Base-by-base conservation (phyloP, 2,797 vertebrate species). In the Diglossa cyanea region DNA sequence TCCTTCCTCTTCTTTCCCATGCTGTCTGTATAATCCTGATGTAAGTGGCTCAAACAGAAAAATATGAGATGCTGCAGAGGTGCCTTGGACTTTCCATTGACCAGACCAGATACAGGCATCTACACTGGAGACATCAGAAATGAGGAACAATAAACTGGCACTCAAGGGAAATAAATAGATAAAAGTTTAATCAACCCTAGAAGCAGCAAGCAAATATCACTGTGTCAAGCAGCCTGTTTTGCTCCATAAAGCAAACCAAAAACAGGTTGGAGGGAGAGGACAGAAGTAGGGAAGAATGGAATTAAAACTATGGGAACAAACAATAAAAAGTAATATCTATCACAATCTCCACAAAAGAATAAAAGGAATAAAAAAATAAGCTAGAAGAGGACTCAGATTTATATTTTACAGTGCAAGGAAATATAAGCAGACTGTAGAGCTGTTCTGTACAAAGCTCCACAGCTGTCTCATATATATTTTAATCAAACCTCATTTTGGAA, bases 401-500 rank as follows among this genome's bases (percentile, higher is more conserved):
- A 35, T 77, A 39, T 82, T 93, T 95, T 84, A 88, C 17, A 58
- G 15, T 61, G 39, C 42, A 51, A 55, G 17, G 35, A 92, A 86
- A 76, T 61, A 30, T 21, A 81, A 90, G 42, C 4, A 42, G 53
- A 5, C 54, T 91, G 23, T 63, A 58, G 40, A 80, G 26, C 70
- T 74, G 10, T 85, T 90, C 28, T 50, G n/a, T 80, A 55, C 48
- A 88, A 86, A 90, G 87, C 73, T 91, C 48, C 60, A 15, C 50
- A 77, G 35, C 42, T 81, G 42, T 62, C 67, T 86, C 74, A 37
- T 93, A 73, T 93, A 73, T 18, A 55, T 80, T 95, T 96, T 95
- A 92, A 91, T 94, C 83, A 78, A 80, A 67, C 37, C 37, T 77
- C 40, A 48, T 66, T 93, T 89, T 78, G 48, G 66, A 91, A 95